Percentiles rank a stretch among this genome's conserved stretches.
phyloP scores from a whole-genome alignment of 2,113 vertebrate species.

The Salvelinus sp. region DNA sequence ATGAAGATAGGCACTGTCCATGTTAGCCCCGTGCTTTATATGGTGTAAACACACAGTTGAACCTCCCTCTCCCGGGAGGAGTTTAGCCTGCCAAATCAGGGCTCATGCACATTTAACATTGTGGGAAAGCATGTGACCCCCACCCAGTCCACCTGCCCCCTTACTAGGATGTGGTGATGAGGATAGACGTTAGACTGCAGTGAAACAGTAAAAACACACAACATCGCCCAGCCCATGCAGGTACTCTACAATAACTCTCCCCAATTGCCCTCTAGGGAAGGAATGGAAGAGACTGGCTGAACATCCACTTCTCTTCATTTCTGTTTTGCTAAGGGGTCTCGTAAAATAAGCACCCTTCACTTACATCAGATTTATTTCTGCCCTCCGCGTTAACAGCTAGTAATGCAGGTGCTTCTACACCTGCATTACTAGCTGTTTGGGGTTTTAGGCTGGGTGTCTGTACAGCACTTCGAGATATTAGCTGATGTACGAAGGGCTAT shows the following conservation, averaged over 20 bases:
- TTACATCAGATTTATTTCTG: neutral
- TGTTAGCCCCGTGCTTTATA: neutral
- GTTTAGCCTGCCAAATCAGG: no score
- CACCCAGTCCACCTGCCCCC: neutral
- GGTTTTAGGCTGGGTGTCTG: no score
- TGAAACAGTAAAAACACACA: neutral
- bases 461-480: no score
- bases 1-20: neutral
- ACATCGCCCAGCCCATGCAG: neutral
- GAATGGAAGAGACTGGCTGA: no score
- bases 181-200: neutral
- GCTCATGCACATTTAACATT: no score
- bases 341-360: neutral
- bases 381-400: neutral
- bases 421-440: no score
- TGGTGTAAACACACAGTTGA: neutral
- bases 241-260: no score
- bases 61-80: neutral
- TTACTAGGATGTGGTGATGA: neutral
- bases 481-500: no score
- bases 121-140: no score
- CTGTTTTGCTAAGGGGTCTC: neutral
- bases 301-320: no score
- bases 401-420: no score
- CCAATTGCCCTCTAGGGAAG: no score